Evolutionary conservation across 2,888 invertebrate species (phyloP).

Genomic region (Petrophora chlorosata): DNA sequence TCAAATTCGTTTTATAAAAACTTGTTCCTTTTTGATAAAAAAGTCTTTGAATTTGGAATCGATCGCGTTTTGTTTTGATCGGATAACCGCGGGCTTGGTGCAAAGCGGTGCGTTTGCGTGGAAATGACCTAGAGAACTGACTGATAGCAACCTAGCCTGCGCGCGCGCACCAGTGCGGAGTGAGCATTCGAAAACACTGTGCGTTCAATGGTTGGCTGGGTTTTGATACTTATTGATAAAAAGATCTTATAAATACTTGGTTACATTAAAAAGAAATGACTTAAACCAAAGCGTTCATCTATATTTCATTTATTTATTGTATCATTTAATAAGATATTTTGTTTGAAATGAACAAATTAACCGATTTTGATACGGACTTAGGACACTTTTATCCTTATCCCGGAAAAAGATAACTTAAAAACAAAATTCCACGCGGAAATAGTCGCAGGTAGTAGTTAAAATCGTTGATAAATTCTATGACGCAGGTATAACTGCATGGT

Average conservation of each 20-base stretch:
- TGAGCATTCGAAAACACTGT: constrained; percentile 57
- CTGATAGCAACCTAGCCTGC: constrained; percentile 55
- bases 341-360: no score
- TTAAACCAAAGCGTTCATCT: no score
- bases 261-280: no score
- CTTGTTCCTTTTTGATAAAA: not conserved
- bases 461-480: no score
- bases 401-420: no score
- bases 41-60: not conserved
- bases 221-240: constrained; percentile 46
- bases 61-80: constrained; percentile 9
- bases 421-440: no score
- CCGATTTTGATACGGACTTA: no score
- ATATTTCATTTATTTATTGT: no score
- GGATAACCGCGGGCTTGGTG: constrained; percentile 2
- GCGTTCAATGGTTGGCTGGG: constrained; percentile 19
- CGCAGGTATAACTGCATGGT: no score
- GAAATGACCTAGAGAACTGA: constrained; percentile 68
- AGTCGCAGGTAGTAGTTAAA: no score
- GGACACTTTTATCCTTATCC: no score
- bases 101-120: constrained; percentile 47
- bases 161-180: constrained; percentile 52
- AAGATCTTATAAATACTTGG: not conserved
- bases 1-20: not conserved
- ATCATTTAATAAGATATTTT: no score